Conservation (phyloP, 2,113 vertebrate species). For the Pimephales promelas region DNA sequence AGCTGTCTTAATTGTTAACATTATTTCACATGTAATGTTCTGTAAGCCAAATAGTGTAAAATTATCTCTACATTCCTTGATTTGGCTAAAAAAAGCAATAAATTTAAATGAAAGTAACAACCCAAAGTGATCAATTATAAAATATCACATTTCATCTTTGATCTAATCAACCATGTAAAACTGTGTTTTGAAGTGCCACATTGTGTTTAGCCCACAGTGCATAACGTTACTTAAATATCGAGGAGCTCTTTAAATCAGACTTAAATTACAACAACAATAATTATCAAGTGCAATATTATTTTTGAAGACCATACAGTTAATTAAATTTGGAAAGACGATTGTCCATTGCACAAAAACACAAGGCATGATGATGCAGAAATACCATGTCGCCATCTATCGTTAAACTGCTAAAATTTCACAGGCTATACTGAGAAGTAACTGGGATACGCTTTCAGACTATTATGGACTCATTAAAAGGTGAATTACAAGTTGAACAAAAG, state of each 20-base stretch:
- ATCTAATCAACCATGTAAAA: no score
- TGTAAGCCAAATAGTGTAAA: no score
- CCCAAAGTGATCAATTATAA: no score
- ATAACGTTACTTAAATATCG: neutral
- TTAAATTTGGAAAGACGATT: no score
- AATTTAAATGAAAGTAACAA: no score
- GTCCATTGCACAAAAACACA: neutral
- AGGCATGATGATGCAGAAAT: neutral
- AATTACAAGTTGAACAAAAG: neutral
- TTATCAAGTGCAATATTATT: no score
- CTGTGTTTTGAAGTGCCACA: no score
- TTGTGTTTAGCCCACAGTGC: neutral
- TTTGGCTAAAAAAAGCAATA: no score
- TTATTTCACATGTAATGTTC: no score
- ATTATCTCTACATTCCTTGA: no score
- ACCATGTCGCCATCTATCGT: constrained; percentile 48
- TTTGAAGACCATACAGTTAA: no score
- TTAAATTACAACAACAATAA: neutral
- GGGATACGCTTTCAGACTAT: neutral
- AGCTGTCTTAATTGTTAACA: neutral
- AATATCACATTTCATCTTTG: no score
- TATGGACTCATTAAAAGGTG: neutral
- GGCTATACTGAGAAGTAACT: neutral
- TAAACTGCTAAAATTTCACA: neutral
- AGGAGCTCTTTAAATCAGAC: neutral